Evolutionary conservation across 2,113 vertebrate genomes (phyloP), one percentile per base, ranked within the genome.

Genomic region (Gasterosteus aculeatus): DNA sequence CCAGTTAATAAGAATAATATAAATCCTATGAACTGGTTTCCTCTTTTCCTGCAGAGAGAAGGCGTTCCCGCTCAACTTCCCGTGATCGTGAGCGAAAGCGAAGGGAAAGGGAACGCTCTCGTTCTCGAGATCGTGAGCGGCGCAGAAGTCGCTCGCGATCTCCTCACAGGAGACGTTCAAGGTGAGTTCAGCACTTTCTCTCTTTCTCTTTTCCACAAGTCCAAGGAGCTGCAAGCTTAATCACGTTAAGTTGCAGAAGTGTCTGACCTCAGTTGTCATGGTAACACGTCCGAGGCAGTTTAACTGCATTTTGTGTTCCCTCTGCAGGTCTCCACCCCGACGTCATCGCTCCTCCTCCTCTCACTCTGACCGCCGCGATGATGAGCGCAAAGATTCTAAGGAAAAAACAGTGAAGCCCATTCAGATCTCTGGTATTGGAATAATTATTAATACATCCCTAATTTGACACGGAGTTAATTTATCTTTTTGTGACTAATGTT

Each of bases 81-180:
- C 86, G 98, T 26, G 98, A 99, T 11, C 93, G 97, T 14, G 97
- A 99, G 63, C 91, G 97, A 71, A 92, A 96, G 78, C 92, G 98
- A 16, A 86, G 98, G 33, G 94, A 95, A 4, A 89, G 94, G 10
- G 97, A 98, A 5, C 94, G 98, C 18, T 96, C 96, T 0, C 90
- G 96, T 3, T 98, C 97, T 4, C 91, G 97, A 11, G 97, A 99
- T 58, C 89, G 97, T 77, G 97, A 98, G 6, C 87, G 98, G 1
- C 93, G 97, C 33, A 93, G 97, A 72, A 96, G 94, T 67, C 96
- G 97, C 0, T 98, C 97, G 0, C 94, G 97, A 1, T 99, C 97
- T 18, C 97, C 97, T 0, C 97, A 97, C 89, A 91, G 97, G 76
- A 92, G 98, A 6, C 94, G 97, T 0, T 99, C 97, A 73, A 97